A percentile compares a stretch with the other conserved stretches of the same genome.
phyloP scores from a whole-genome alignment of 1,140 invertebrate genomes.

The Diploscapter pachys region DNA sequence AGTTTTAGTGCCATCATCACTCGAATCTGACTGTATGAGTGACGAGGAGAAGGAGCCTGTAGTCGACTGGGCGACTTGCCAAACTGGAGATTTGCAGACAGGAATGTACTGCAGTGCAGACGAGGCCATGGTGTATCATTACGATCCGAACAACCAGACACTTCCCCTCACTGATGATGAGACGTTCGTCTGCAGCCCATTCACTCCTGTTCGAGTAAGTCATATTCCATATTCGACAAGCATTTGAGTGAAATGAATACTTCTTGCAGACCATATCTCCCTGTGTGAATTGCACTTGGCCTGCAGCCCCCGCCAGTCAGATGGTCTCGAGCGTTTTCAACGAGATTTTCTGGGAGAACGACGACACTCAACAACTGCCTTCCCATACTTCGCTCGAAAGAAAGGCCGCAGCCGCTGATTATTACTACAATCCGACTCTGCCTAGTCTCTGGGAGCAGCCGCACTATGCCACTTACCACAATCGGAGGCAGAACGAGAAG shows the following conservation, averaged over 20 bases:
- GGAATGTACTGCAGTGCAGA: too few relatives aligned
- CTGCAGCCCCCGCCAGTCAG: neutral
- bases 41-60: too few relatives aligned
- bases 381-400: neutral
- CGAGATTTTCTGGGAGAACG: neutral
- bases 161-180: slow-evolving; percentile 1
- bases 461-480: neutral
- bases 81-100: too few relatives aligned
- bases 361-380: neutral
- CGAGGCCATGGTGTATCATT: too few relatives aligned
- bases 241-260: too few relatives aligned
- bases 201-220: slow-evolving; percentile 6
- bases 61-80: too few relatives aligned
- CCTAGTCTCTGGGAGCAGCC: neutral
- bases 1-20: too few relatives aligned
- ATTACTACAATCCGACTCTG: slow-evolving; percentile 12
- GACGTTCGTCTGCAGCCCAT: slow-evolving; percentile 7
- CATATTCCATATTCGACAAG: neutral
- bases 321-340: too few relatives aligned
- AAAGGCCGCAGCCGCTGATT: slow-evolving; percentile 4
- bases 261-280: slow-evolving; percentile 8
- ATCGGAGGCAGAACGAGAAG: slow-evolving; percentile 7
- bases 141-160: neutral
- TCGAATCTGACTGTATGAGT: too few relatives aligned
- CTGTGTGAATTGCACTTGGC: neutral